Percentiles rank a stretch among this genome's conserved stretches.
phyloP scores from a whole-genome alignment of 2,113 vertebrate genomes.

The Thunnus thynnus region DNA sequence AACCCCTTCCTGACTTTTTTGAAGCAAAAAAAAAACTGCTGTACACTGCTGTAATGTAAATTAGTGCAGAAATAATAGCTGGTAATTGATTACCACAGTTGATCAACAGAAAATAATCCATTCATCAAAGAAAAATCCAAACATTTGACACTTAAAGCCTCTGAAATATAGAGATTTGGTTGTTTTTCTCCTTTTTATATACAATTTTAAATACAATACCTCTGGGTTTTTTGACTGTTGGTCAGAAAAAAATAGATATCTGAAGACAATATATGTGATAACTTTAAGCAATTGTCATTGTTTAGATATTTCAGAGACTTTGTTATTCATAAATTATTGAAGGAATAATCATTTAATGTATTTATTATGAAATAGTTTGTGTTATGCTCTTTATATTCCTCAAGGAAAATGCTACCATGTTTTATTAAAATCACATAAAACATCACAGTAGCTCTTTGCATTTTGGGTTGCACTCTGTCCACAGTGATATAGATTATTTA shows the following conservation, averaged over 20 bases:
- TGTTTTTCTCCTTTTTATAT: not conserved
- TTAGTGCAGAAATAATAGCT: no score
- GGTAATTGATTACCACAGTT: not conserved
- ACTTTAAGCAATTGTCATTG: not conserved
- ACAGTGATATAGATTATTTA: not conserved
- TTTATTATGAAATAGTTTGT: not conserved
- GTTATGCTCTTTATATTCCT: not conserved
- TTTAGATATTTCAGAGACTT: no score
- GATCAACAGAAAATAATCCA: not conserved
- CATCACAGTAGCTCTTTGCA: not conserved
- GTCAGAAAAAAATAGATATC: not conserved
- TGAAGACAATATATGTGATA: not conserved
- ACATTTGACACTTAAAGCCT: not conserved
- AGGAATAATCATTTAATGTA: not conserved
- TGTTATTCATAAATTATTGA: no score
- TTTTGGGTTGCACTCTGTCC: not conserved
- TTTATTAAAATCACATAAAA: not conserved
- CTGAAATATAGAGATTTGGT: not conserved
- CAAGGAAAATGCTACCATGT: not conserved
- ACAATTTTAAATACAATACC: not conserved
- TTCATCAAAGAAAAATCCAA: not conserved
- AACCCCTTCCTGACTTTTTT: not conserved
- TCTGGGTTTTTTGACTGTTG: not conserved
- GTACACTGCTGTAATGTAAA: not conserved
- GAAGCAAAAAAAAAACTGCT: no score